Conservation (phyloP, 2,888 invertebrate species). For the Cinara cedri region DNA sequence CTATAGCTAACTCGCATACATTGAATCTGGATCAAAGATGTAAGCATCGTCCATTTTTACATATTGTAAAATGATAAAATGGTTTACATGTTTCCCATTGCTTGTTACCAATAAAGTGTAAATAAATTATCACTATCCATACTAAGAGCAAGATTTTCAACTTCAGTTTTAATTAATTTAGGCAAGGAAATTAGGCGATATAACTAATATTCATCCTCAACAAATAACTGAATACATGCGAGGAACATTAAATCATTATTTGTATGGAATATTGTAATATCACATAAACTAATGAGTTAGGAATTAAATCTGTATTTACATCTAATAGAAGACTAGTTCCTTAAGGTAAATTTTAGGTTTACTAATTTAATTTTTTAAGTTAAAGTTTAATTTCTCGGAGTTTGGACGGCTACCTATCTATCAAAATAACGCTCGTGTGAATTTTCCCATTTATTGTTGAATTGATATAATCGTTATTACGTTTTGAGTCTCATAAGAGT, state of each 20-base stretch:
- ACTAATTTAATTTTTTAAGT: no score
- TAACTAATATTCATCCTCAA: not conserved
- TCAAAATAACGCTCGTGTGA: not conserved
- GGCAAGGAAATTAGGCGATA: not conserved
- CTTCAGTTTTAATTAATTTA: not conserved
- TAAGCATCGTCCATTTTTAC: not conserved
- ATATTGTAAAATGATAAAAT: not conserved
- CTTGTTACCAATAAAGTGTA: no score
- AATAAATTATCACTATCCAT: not conserved
- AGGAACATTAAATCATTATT: not conserved
- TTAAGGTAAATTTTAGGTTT: not conserved
- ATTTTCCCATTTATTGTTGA: not conserved
- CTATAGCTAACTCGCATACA: not conserved
- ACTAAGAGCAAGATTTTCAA: not conserved
- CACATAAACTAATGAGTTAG: not conserved
- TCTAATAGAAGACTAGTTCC: not conserved
- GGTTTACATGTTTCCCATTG: conserved; percentile 2
- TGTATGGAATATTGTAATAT: not conserved
- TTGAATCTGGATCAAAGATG: not conserved
- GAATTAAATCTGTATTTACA: not conserved
- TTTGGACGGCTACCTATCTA: not conserved
- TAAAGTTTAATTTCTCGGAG: not conserved
- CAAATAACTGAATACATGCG: not conserved
- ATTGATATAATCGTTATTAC: not conserved
- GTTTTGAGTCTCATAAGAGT: not conserved